Evolutionary conservation across 2,888 invertebrate genomes (phyloP), one percentile per base, ranked within the genome.

Genomic region (Drosophila colorata): DNA sequence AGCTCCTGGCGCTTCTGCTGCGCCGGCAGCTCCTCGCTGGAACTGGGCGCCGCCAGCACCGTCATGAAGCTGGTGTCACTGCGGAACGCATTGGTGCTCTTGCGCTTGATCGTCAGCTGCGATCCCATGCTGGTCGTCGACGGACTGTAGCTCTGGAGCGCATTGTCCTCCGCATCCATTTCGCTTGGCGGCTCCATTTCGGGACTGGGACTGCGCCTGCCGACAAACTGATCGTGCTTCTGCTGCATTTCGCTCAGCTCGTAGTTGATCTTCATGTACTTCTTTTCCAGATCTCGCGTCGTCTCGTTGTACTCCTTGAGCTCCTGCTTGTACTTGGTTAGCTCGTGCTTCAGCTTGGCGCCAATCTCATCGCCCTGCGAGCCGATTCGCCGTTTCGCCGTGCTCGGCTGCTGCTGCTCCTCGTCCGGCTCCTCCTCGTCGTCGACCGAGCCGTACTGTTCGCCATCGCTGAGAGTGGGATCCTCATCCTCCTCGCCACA

Each of bases 171-270:
- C 0, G 31, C 20, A 4, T 74, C 71, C 33, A 49, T n/a, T 23
- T 61, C 76, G 44, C 33, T 44, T 2, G 55, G 48, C 8, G 23
- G 13, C 9, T 71, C 61, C 56, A 18, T 3, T 2, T 64, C 63
- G 2, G 61, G 35, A 8, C 33, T 31, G 2, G 52, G 38, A 1
- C 67, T 69, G 4, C 82, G 71, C 1, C 69, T 77, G n/a, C 51
- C 66, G 2, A 83, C 77, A 13, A 88, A 84, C 2, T 80, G 69
- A 5, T 85, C 79, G 44, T 91, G 91, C 33, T 90, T 90, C 55
- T 87, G 79, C 56, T 91, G 88, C 82, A 91, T 86, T 66, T 90
- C 88, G 48, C 70, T 83, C n/a, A 91, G 77, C 66, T 91, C 90
- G 8, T 67, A 65, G 58, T 91, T 91, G 47, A 91, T 88, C 57